phyloP scores from a whole-genome alignment of 2,113 vertebrate species.

The Gasterosteus aculeatus region DNA sequence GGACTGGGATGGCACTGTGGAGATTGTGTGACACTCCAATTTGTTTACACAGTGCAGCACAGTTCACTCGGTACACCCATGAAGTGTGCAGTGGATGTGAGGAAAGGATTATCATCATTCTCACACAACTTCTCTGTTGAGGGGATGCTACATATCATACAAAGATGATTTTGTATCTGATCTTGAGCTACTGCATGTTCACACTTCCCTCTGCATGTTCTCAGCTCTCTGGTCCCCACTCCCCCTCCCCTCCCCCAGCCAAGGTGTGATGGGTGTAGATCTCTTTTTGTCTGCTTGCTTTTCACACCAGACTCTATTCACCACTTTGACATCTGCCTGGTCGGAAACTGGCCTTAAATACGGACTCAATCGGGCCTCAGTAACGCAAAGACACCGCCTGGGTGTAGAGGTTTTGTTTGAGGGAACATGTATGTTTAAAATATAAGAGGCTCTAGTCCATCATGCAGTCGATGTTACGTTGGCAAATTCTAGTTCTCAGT shows the following conservation, averaged over 20 bases:
- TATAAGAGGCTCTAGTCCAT: conserved; percentile 4
- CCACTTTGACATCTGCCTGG: conserved; percentile 19
- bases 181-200: background rate
- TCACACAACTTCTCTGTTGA: background rate
- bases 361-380: conserved; percentile 5
- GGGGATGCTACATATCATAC: background rate
- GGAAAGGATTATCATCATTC: conserved; percentile 8
- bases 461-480: background rate
- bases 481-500: background rate
- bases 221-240: background rate
- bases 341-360: background rate
- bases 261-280: conserved; percentile 3
- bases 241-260: background rate
- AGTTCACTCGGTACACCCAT: conserved; percentile 1
- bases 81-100: background rate
- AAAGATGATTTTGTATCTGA: background rate
- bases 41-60: conserved; percentile 27
- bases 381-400: conserved; percentile 9
- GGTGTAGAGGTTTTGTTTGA: conserved; percentile 8
- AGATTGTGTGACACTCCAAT: background rate
- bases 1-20: conserved; percentile 2
- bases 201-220: background rate
- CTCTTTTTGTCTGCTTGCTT: conserved; percentile 22
- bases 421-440: background rate
- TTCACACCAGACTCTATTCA: conserved; percentile 3